A percentile compares a stretch with the other conserved stretches of the same genome.
phyloP scores from a whole-genome alignment of 2,113 vertebrate genomes.

The Phyllopteryx taeniolatus region DNA sequence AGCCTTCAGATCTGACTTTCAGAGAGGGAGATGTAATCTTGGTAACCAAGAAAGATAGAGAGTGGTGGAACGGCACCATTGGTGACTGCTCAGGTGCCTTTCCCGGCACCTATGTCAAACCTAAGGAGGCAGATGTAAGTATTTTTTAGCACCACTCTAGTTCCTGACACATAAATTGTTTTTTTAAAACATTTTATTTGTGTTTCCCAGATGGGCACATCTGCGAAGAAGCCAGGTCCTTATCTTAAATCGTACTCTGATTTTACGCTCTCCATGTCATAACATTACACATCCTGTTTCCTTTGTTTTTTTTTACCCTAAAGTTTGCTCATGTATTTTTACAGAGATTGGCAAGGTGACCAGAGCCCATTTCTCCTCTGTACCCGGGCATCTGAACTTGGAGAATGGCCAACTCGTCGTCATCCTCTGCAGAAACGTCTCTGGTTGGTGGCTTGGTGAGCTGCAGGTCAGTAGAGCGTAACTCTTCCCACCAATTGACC shows the following conservation, averaged over 20 bases:
- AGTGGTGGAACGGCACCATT: conserved; percentile 93
- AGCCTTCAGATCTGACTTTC: conserved; percentile 87
- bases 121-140: conserved; percentile 87
- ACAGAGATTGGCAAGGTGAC: conserved; percentile 91
- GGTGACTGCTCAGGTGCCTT: conserved; percentile 85
- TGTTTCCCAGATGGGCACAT: conserved; percentile 71
- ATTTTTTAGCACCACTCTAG: neutral
- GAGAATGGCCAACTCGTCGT: conserved; percentile 88
- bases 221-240: conserved; percentile 86
- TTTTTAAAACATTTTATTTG: neutral
- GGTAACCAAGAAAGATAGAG: conserved; percentile 88
- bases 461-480: conserved; percentile 79
- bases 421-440: conserved; percentile 84
- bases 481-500: neutral
- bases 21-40: conserved; percentile 85
- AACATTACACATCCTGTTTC: neutral
- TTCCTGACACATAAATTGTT: neutral
- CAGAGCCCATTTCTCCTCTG: conserved; percentile 77
- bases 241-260: neutral
- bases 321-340: neutral
- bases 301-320: neutral
- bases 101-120: conserved; percentile 92
- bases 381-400: conserved; percentile 85
- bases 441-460: conserved; percentile 98
- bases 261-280: neutral